A percentile compares a stretch with the other conserved stretches of the same genome.
These are phyloP conservation scores for Drosophila ogumai DNA, from an alignment of 1,140 invertebrate genomes.

Conservation along the genomic window DNA sequence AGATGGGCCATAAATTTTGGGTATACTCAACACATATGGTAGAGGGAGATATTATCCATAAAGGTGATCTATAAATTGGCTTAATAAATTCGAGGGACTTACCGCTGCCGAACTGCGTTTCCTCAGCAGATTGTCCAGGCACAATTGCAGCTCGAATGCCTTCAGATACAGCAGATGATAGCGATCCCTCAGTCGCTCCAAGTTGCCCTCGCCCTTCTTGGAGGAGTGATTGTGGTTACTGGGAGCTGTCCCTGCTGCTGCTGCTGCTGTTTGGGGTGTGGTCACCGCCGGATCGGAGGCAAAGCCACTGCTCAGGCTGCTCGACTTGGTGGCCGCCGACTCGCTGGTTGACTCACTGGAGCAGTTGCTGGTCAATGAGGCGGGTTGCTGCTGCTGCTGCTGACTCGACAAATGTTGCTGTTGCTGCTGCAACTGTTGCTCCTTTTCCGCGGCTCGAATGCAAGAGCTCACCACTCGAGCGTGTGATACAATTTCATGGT, in stretches of 20 bases:
- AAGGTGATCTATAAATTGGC: not conserved
- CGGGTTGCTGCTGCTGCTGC: constrained; percentile 58
- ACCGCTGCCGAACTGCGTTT: constrained; percentile 79
- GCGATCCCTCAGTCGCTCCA: constrained; percentile 90
- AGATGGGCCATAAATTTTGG: constrained; percentile 14
- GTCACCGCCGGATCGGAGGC: constrained; percentile 49
- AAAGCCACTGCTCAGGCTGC: constrained; percentile 73
- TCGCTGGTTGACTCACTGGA: constrained; percentile 80
- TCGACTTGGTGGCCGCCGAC: constrained; percentile 63
- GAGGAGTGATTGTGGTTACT: constrained; percentile 15
- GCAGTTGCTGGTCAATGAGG: constrained; percentile 75
- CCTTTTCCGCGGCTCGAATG: constrained; percentile 84
- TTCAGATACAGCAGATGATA: constrained; percentile 95
- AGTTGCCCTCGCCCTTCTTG: constrained; percentile 82
- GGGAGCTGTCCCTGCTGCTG: constrained; percentile 62
- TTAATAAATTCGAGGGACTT: constrained; percentile 44
- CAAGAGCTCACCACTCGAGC: constrained; percentile 90
- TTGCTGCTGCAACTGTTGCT: constrained; percentile 62
- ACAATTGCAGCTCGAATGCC: constrained; percentile 95
- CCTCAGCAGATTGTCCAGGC: constrained; percentile 88
- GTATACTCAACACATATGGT: not conserved
- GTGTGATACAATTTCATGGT: constrained; percentile 90
- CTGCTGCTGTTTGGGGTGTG: constrained; percentile 81
- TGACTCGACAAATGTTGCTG: constrained; percentile 61
- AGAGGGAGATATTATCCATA: not conserved